Conservation (phyloP, 2,888 invertebrate species). For the Acronicta psi region DNA sequence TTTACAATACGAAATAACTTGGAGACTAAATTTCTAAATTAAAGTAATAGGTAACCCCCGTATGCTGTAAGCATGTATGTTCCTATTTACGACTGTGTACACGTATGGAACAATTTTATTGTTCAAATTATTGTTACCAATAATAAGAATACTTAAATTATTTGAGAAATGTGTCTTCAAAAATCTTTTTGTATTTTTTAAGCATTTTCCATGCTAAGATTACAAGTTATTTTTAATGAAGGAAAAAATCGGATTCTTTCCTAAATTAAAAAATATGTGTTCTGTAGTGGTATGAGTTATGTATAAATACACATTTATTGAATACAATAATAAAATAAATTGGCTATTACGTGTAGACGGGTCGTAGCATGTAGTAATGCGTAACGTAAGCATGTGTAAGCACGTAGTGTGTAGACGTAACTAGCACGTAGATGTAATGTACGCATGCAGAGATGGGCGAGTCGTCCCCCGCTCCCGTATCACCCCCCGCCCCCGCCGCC, state of each 20-base stretch:
- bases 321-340: not conserved
- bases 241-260: no score
- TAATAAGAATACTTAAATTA: no score
- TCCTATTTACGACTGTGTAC: conserved; percentile 39
- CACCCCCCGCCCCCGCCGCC: conserved; percentile 48
- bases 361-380: conserved; percentile 57
- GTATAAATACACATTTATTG: no score
- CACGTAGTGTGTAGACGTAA: conserved; percentile 80
- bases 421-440: conserved; percentile 84
- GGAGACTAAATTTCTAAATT: conserved; percentile 29
- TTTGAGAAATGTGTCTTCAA: no score
- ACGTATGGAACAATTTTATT: conserved; percentile 14
- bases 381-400: conserved; percentile 69
- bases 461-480: conserved; percentile 59
- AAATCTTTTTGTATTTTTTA: no score
- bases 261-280: no score
- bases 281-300: no score
- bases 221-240: no score
- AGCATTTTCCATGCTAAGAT: no score
- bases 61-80: conserved; percentile 61
- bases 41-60: conserved; percentile 40
- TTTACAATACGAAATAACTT: conserved; percentile 22
- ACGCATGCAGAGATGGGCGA: conserved; percentile 82
- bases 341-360: conserved; percentile 31
- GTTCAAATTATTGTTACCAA: not conserved